Conservation (phyloP, 2,797 vertebrate species). For the Chelidonichthys spinosus region DNA sequence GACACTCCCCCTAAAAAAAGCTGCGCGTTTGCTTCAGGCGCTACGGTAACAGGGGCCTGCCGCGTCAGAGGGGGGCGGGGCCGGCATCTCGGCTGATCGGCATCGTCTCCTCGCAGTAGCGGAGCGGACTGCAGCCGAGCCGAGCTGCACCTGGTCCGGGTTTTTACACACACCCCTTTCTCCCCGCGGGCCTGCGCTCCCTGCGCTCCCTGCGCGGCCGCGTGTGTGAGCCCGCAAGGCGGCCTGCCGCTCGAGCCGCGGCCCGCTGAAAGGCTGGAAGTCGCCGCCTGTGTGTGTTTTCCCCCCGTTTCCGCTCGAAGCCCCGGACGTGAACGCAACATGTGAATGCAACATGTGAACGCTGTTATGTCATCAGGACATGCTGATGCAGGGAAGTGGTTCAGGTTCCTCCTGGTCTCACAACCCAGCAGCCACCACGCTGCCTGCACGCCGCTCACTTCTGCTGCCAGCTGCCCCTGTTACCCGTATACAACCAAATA, state of each 20-base stretch:
- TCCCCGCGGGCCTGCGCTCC: no score
- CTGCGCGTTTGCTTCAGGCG: not conserved
- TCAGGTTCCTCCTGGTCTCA: no score
- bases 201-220: not conserved
- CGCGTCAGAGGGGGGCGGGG: not conserved
- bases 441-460: no score
- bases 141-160: no score
- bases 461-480: no score
- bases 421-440: no score
- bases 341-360: not conserved
- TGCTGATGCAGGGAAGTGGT: not conserved
- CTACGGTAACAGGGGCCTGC: not conserved
- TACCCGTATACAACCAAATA: no score
- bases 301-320: not conserved
- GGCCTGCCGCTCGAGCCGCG: not conserved
- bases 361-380: not conserved
- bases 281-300: not conserved
- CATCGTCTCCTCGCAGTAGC: not conserved
- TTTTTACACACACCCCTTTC: no score
- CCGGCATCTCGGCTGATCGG: not conserved
- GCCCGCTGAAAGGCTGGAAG: not conserved
- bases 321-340: not conserved
- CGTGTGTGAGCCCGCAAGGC: not conserved
- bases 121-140: no score
- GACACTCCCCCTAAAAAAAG: not conserved